Percentiles rank a stretch among this genome's conserved stretches.
Evolutionary conservation across 2,888 invertebrate genomes (phyloP).

Genomic region (Therioaphis trifolii): DNA sequence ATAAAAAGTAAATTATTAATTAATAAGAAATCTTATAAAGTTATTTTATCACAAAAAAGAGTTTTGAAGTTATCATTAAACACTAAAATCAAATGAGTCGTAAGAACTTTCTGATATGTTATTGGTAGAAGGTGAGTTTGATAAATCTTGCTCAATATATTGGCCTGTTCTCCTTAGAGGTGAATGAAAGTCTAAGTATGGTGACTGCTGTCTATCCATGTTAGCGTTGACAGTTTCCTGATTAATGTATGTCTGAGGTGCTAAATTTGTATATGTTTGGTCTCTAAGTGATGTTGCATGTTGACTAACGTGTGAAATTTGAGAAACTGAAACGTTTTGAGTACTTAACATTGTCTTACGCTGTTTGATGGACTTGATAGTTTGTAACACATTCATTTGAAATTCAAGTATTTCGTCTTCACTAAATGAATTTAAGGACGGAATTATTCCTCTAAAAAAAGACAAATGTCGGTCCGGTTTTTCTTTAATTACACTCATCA

Average conservation of each 20-base stretch:
- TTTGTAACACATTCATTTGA: conserved; percentile 54
- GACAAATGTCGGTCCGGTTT: conserved; percentile 49
- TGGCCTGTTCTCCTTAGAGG: too few species aligned
- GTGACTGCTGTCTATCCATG: conserved; percentile 1
- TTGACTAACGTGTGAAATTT: conserved; percentile 14
- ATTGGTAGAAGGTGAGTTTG: too few species aligned
- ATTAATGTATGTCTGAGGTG: too few species aligned
- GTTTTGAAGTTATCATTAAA: background rate
- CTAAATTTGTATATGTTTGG: too few species aligned
- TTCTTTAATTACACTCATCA: conserved; percentile 37
- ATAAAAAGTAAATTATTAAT: background rate
- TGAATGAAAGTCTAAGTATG: too few species aligned
- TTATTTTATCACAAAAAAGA: conserved; percentile 2
- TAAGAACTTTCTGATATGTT: too few species aligned
- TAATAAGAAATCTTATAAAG: background rate
- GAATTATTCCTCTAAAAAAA: conserved; percentile 55
- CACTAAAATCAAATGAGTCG: too few species aligned
- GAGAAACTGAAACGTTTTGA: background rate
- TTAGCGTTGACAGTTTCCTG: background rate
- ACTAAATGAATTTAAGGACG: conserved; percentile 46
- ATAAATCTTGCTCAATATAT: too few species aligned
- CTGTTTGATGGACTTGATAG: conserved; percentile 9
- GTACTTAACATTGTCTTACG: background rate
- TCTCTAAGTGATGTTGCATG: too few species aligned
- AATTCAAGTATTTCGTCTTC: conserved; percentile 56